Base-by-base conservation (phyloP, 2,113 vertebrate species). In the Planiliza haematocheilus region DNA sequence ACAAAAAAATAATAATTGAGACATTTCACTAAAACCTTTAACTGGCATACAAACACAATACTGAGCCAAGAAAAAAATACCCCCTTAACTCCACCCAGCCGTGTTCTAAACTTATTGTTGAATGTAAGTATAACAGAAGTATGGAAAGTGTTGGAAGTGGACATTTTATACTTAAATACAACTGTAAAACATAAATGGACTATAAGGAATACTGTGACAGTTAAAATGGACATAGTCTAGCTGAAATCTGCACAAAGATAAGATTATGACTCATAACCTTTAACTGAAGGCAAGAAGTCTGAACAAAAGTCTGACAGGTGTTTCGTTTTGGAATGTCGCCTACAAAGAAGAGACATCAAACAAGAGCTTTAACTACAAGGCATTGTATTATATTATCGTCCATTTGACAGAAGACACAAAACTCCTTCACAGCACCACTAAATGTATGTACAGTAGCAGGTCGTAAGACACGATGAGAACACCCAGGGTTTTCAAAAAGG, bases 261-360 rank as follows among this genome's bases (percentile, higher is more conserved):
- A 11, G 65, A 66, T 5, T 38, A 36, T n/a, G 8, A 37, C 4
- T 37, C 17, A 34, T 21, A 60, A 21, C 52, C 64, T 53, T 16
- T 16, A 59, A 12, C 34, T 57, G 14, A 70, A 7, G 1, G 16
- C 39, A 57, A 51, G 61, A 57, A 36, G 30, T 67, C 11, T 69
- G 69, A 71, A n/a, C 12, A 64, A 55, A 75, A 61, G 45, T 81
- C 63, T 66, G 66, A 74, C 69, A 87, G 59, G 60, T 50, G 48
- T 77, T 90, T 52, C 57, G 41, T 52, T 77, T 66, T 56, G 82
- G 83, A 90, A 89, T 86, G 79, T 56, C 43, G 77, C 61, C 68
- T 57, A 78, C 52, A 76, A 57, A 69, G 21, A 68, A 59, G 9
- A 83, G 20, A 39, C 56, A 21, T 46, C 50, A 70, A 76, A 84